Percentiles rank a stretch among this genome's conserved stretches.
phyloP scores from a whole-genome alignment of 2,113 vertebrate genomes.

The Pleuronectes platessa region DNA sequence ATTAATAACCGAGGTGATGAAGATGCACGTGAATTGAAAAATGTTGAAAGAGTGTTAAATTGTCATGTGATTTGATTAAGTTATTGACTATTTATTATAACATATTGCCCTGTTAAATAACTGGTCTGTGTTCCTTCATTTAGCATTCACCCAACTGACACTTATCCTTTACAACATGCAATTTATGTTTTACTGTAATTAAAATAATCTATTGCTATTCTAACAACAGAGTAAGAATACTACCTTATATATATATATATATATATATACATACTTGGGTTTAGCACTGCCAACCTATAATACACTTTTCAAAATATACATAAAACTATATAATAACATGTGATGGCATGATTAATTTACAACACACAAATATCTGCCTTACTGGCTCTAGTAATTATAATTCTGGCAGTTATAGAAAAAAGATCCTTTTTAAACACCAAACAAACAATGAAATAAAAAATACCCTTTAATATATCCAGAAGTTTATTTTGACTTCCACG shows the following conservation, averaged over 20 bases:
- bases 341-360: background rate
- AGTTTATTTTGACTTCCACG: conserved; percentile 6
- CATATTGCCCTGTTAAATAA: background rate
- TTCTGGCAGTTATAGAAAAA: background rate
- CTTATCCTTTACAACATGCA: no score
- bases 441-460: conserved; percentile 1
- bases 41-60: background rate
- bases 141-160: no score
- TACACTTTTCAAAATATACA: background rate
- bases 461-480: background rate
- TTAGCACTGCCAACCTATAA: background rate
- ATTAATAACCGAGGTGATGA: background rate
- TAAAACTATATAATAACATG: background rate
- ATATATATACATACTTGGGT: background rate
- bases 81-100: background rate
- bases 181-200: background rate
- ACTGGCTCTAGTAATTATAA: background rate
- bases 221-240: background rate
- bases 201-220: background rate
- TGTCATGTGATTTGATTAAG: background rate
- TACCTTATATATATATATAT: background rate
- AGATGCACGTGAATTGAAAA: background rate
- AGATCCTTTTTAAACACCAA: background rate
- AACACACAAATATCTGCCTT: background rate
- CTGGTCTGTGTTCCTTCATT: background rate